Evolutionary conservation across 2,888 invertebrate genomes (phyloP), one percentile per base, ranked within the genome.

Genomic region (Caenorhabditis virilis): DNA sequence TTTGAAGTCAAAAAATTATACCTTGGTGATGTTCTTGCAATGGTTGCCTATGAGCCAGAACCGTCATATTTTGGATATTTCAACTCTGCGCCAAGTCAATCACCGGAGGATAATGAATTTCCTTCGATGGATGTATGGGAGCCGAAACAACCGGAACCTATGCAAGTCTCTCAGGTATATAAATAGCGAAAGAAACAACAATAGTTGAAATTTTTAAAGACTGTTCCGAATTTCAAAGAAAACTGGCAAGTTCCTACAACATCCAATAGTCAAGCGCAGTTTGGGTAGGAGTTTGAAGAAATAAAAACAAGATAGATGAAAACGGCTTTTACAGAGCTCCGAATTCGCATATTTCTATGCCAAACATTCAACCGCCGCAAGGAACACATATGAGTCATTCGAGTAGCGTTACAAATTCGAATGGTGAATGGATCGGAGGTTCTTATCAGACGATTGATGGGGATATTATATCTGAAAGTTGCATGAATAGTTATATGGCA

Each of bases 21-120:
- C 47, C 70, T 82, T 41, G 73, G 70, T 18, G 77, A 81, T 7
- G 69, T 80, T 30, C 61, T 82, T 26, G 78, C 80, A 6, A 57
- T 82, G 69, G 74, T 72, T 13, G 75, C 72, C 22, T 79, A 77
- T 48, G 56, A 56, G 16, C 74, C 76, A 13, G 67, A 69, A 1
- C 39, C 52, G 15, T n/a, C 15, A 6, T 13, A 18, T 15, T 43
- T 51, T 47, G 41, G 30, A 18, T 45, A n/a, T 45, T 47, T 35
- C n/a, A n/a, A n/a, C n/a, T n/a, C n/a, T n/a, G n/a, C n/a, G n/a
- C n/a, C n/a, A n/a, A n/a, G n/a, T n/a, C n/a, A n/a, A n/a, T n/a
- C n/a, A n/a, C 35, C 5, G 15, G 23, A 20, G 11, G 23, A 23
- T 36, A n/a, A n/a, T n/a, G 26, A 42, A 16, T 47, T 47, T 13